Base-by-base conservation (phyloP, 2,113 vertebrate genomes). In the Diphyllodes magnificus region DNA sequence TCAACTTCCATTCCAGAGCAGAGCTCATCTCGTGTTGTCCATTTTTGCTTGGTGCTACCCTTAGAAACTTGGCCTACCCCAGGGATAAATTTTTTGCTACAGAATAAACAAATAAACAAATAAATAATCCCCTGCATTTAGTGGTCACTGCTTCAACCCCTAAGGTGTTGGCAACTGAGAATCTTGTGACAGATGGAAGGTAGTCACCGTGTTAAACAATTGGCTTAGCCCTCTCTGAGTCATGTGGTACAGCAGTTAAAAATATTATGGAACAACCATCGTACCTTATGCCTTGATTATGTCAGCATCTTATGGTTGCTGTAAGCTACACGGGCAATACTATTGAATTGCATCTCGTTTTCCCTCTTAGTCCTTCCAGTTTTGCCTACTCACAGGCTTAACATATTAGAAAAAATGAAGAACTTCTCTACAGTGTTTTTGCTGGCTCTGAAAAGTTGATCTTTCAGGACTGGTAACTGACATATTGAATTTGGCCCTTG, bases 401-500 rank as follows among this genome's bases (percentile, higher is more conserved):
- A 39, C 6, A 14, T 53, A 86, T 27, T 51, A 83, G 35, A 86
- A 90, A 90, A 93, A 84, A 54, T 7, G 9, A 33, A 85, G 65
- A 93, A 88, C 23, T 80, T 87, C 37, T 64, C 88, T 86, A 82
- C 15, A 6, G 61, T 56, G 23, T 76, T 95, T 94, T 82, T 93
- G 47, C 68, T 89, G 33, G 68, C 66, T 94, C 42, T 61, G 78
- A 82, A 87, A 96, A 78, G 78, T 91, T 96, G 93, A 87, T 92
- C 49, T 59, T 82, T 49, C 56, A 78, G 69, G 60, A 71, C 13
- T 33, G 45, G 82, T 96, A 96, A 97, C 86, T 90, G 96, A 97
- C 98, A 94, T 79, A 97, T 95, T 96, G 96, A 94, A 96, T 96
- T 94, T 90, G 64, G 88, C 90, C 96, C 95, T 97, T 90, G 90